Percentiles rank a stretch among this genome's conserved stretches.
Conservation (phyloP, 2,113 vertebrate genomes). For the Saguinus midas region DNA sequence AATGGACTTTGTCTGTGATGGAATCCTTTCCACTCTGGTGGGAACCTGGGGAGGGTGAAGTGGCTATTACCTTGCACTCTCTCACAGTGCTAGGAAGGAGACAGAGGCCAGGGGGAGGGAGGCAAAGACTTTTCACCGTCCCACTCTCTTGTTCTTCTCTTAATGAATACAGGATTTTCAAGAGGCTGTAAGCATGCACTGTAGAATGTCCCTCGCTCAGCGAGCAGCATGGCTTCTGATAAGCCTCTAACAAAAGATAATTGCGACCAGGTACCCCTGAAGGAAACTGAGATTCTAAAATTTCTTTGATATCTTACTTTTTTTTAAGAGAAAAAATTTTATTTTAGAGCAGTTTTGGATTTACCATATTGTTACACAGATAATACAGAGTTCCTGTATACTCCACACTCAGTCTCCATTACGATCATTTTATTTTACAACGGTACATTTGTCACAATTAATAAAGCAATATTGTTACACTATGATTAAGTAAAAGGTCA, state of each 20-base stretch:
- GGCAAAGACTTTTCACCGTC: not conserved
- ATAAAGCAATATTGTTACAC: not conserved
- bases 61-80: not conserved
- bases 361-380: not conserved
- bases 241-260: not conserved
- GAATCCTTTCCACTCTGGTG: not conserved
- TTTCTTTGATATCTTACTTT: not conserved
- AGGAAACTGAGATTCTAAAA: not conserved
- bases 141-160: not conserved
- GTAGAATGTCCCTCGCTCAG: not conserved
- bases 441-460: not conserved
- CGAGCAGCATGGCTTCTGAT: not conserved
- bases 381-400: not conserved
- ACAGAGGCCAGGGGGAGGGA: not conserved
- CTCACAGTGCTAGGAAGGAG: not conserved
- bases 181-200: not conserved
- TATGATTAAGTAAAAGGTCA: not conserved
- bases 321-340: not conserved
- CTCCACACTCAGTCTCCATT: not conserved
- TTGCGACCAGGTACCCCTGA: not conserved
- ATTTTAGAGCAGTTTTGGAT: not conserved
- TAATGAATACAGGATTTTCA: not conserved
- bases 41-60: not conserved
- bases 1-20: not conserved
- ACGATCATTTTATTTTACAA: not conserved